These are phyloP conservation scores for Steinernema scapterisci DNA, from an alignment of 2,888 invertebrate genomes.

Conservation along the genomic window DNA sequence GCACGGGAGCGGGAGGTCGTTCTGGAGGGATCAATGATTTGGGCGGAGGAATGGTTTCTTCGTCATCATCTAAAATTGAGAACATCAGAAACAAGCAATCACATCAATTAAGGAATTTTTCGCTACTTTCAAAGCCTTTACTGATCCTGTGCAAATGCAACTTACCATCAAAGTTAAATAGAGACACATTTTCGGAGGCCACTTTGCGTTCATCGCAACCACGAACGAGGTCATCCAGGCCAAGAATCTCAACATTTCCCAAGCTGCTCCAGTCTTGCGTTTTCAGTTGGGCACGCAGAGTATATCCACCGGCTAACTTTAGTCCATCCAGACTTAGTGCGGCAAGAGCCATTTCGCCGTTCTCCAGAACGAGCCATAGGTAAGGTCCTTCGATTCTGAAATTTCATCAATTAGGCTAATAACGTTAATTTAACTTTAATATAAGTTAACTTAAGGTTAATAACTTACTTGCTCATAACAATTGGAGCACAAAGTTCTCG, in stretches of 20 bases:
- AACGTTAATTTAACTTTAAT: no score
- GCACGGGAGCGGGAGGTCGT: slow-evolving; percentile 18
- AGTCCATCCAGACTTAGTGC: slow-evolving; percentile 69
- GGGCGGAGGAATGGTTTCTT: background rate
- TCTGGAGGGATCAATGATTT: slow-evolving; percentile 1
- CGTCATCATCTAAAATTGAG: slow-evolving; percentile 17
- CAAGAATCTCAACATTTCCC: background rate
- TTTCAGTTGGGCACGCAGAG: slow-evolving; percentile 47
- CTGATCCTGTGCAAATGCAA: background rate
- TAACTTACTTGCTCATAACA: slow-evolving; percentile 59
- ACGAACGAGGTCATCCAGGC: background rate
- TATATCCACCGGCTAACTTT: slow-evolving; percentile 38
- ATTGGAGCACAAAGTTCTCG: slow-evolving; percentile 56
- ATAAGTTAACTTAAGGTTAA: slow-evolving; percentile 17
- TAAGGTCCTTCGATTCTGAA: slow-evolving; percentile 80
- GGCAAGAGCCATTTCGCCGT: slow-evolving; percentile 82
- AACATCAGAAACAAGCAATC: no score
- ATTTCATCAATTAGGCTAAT: background rate
- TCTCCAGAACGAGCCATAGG: slow-evolving; percentile 88
- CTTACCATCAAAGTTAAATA: slow-evolving; percentile 9
- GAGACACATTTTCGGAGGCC: slow-evolving; percentile 9
- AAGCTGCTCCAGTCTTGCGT: slow-evolving; percentile 49
- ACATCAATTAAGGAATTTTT: background rate
- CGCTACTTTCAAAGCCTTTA: no score
- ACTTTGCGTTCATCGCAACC: slow-evolving; percentile 24